Base-by-base conservation (phyloP, 2,888 invertebrate genomes). In the Agrilus biguttatus region DNA sequence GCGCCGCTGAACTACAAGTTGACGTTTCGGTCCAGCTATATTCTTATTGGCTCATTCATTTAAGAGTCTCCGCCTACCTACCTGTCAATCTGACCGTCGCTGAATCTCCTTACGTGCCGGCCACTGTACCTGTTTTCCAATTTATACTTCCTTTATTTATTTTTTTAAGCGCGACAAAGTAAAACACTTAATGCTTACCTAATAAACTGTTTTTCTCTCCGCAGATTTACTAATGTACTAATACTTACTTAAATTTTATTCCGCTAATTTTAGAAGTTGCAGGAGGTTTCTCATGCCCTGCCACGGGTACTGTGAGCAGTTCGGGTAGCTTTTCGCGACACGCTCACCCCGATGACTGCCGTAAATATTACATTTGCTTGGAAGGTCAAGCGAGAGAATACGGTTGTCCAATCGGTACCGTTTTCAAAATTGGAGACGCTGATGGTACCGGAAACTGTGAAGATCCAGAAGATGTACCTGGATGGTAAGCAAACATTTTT, bases 351-450 rank as follows among this genome's bases (percentile, higher is more conserved):
- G 89, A 90, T 53, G 89, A 89, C 69, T 90, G 89, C 76, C 82
- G 92, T 60, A 91, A 92, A 66, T 93, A 91, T 72, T 93, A 88
- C 75, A 90, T 92, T 68, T 93, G 92, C 64, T 67, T 91, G 51
- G 91, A 91, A 67, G 86, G 87, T 53, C 82, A 80, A 45, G 87
- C 92, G 51, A 79, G 92, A 53, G 91, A 92, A 68, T 92, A 92
- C 68, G 92, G 92, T 51, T 93, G 92, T 73, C 91, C 91, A 59
- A 88, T 93, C 62, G 92, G 92, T 44, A 91, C 91, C 44, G 92
- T 92, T 41, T 93, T 91, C 82, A 89, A 90, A 69, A 90, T 91
- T 68, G 90, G 90, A 47, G 87, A 87, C 60, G 70, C 81, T 59
- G 90, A 91, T 55, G 91, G 89, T 59, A 82, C 84, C 55, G 90